These are phyloP conservation scores for Drosophila sp. DNA, from an alignment of 1,140 invertebrate species.

Conservation along the genomic window DNA sequence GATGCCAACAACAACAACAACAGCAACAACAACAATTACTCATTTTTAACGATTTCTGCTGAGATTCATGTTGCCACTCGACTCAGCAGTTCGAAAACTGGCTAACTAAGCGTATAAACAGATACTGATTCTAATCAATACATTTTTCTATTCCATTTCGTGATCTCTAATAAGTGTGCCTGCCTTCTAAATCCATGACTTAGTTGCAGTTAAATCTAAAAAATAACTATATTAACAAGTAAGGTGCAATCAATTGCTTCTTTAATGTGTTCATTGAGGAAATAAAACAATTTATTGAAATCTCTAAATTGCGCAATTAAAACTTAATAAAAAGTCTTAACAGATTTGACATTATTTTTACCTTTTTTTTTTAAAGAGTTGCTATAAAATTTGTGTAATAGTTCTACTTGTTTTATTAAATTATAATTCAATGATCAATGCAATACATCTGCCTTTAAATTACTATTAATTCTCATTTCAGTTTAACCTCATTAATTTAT, in stretches of 20 bases:
- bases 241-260: not conserved
- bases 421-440: not conserved
- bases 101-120: not conserved
- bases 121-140: slow-evolving; percentile 4
- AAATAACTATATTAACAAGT: not conserved
- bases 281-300: no score
- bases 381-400: no score
- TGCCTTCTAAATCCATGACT: slow-evolving; percentile 8
- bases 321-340: no score
- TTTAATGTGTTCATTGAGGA: not conserved
- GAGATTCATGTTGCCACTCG: slow-evolving; percentile 24
- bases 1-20: slow-evolving; percentile 51
- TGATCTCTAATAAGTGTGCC: slow-evolving; percentile 5
- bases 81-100: slow-evolving; percentile 1
- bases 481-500: not conserved
- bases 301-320: no score
- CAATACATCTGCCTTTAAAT: not conserved
- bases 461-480: not conserved
- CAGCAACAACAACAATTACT: slow-evolving; percentile 22
- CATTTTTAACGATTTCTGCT: slow-evolving; percentile 61
- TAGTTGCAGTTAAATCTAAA: slow-evolving; percentile 2
- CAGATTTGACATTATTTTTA: no score
- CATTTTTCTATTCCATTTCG: slow-evolving; percentile 9
- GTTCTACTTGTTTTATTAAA: not conserved
- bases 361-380: not conserved